Evolutionary conservation across 2,113 vertebrate species (phyloP).

Genomic region (Saguinus imperator): DNA sequence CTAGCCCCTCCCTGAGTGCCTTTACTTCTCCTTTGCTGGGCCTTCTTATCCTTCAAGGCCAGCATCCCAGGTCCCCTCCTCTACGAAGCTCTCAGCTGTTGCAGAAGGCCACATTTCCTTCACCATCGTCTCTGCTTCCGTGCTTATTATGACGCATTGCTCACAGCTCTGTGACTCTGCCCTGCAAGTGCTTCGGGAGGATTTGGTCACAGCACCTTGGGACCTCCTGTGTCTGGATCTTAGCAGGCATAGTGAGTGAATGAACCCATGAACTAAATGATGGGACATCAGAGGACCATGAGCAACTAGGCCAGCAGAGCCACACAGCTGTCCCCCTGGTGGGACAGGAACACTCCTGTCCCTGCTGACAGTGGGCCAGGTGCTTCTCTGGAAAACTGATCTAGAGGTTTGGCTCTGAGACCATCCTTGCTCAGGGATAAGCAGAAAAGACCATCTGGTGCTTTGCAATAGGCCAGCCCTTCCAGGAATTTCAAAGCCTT

Average conservation of each 20-base stretch:
- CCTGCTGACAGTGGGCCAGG: not conserved
- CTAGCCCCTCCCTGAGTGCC: not conserved
- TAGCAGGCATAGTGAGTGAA: not conserved
- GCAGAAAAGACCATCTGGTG: not conserved
- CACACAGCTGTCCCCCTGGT: not conserved
- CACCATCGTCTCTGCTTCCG: not conserved
- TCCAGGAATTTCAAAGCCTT: not conserved
- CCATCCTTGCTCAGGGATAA: not conserved
- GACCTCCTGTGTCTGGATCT: not conserved
- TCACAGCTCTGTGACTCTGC: not conserved
- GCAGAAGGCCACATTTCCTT: not conserved
- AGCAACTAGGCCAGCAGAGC: not conserved
- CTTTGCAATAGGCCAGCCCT: not conserved
- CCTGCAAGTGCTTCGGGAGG: not conserved
- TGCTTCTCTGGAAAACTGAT: not conserved
- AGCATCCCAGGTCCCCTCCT: not conserved
- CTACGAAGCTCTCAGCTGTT: not conserved
- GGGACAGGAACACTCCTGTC: not conserved
- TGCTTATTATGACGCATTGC: not conserved
- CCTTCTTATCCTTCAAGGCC: not conserved
- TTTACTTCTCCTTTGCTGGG: not conserved
- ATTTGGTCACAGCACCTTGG: not conserved
- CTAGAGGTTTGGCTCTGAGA: not conserved
- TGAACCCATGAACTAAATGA: not conserved
- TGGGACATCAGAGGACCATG: not conserved